These are phyloP conservation scores for Protobothrops flavoviridis DNA, from an alignment of 2,113 vertebrate genomes.

Conservation along the genomic window DNA sequence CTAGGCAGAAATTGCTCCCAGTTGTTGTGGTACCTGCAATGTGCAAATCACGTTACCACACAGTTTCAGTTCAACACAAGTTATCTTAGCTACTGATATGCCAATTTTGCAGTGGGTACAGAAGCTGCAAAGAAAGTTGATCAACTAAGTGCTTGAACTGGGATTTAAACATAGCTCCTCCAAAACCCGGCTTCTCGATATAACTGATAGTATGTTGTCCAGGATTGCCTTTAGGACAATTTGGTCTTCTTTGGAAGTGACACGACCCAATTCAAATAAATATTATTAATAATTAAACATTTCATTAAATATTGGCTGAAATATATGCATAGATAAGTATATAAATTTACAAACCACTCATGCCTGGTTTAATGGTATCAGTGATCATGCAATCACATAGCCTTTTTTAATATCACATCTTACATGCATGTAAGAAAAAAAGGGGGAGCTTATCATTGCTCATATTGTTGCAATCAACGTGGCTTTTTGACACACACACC, in stretches of 20 bases:
- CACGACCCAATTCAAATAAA: not conserved
- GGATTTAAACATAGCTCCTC: not conserved
- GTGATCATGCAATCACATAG: not conserved
- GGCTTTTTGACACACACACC: not conserved
- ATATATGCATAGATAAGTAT: not conserved
- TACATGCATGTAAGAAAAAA: not conserved
- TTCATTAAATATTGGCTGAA: not conserved
- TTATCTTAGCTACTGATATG: not conserved
- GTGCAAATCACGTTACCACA: not conserved
- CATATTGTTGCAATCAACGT: not conserved
- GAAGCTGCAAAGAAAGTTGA: not conserved
- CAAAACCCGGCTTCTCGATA: not conserved
- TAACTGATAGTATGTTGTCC: not conserved
- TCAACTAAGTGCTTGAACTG: not conserved
- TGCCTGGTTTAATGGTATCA: not conserved
- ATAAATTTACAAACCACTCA: not conserved
- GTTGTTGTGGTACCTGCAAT: not conserved
- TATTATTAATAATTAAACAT: not conserved
- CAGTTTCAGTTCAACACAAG: not conserved
- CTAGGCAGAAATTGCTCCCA: not conserved
- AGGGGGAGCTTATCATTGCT: not conserved
- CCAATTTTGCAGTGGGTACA: not conserved
- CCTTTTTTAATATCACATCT: not conserved
- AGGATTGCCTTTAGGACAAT: not conserved
- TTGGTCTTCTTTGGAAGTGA: not conserved